A percentile compares a stretch with the other conserved stretches of the same genome.
phyloP scores from a whole-genome alignment of 2,113 vertebrate species.

The Forbesichthys papilliferus region DNA sequence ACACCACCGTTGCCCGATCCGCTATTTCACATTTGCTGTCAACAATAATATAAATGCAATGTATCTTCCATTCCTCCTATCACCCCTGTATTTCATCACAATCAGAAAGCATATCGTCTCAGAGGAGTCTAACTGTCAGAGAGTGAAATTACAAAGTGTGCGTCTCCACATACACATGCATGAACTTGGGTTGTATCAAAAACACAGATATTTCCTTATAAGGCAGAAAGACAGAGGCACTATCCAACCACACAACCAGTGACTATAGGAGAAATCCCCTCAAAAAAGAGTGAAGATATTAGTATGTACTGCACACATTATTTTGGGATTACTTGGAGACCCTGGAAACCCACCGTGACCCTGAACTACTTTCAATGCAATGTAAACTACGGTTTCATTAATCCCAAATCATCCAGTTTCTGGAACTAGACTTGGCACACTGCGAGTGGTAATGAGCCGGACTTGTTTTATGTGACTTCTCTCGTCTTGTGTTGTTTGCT shows the following conservation, averaged over 20 bases:
- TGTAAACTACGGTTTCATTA: neutral
- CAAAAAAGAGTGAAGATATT: neutral
- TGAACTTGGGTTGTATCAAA: neutral
- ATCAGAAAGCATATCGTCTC: neutral
- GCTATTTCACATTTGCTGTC: neutral
- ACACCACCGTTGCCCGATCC: neutral
- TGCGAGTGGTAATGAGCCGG: too few relatives aligned
- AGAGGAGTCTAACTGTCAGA: neutral
- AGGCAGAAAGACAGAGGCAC: neutral
- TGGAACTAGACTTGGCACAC: too few relatives aligned
- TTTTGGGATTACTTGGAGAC: neutral
- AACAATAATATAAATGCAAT: neutral
- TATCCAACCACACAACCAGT: neutral
- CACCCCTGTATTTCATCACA: neutral
- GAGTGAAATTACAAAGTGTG: neutral
- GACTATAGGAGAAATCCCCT: neutral
- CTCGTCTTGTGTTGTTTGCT: neutral
- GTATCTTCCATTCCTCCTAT: neutral
- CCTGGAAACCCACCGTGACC: neutral
- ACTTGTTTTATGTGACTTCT: neutral
- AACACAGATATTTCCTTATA: slow-evolving; percentile 7
- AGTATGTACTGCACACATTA: neutral
- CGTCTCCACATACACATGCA: neutral
- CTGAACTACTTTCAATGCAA: neutral
- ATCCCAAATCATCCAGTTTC: neutral